A percentile compares a stretch with the other conserved stretches of the same genome.
Evolutionary conservation across 2,113 vertebrate genomes (phyloP).

Genomic region (Naja naja): DNA sequence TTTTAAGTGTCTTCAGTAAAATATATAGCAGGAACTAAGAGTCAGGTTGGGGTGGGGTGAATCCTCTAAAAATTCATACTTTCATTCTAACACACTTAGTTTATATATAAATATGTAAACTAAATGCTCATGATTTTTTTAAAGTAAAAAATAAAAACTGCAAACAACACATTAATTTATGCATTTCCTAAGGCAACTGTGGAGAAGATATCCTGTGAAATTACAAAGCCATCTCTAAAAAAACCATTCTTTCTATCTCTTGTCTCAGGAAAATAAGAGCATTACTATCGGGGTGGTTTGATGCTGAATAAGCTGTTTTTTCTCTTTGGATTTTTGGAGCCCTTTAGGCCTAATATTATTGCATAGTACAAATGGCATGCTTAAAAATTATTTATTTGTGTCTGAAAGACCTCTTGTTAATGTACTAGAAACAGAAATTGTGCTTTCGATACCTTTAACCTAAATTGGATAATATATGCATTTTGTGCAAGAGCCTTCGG

Average conservation of each 20-base stretch:
- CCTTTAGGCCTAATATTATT: background rate
- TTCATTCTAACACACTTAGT: slow-evolving; percentile 36
- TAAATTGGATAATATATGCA: background rate
- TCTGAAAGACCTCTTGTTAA: background rate
- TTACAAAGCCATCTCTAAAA: slow-evolving; percentile 34
- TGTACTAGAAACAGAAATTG: background rate
- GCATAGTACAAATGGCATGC: slow-evolving; percentile 3
- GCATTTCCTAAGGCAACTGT: slow-evolving; percentile 49
- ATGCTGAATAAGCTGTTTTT: slow-evolving; percentile 20
- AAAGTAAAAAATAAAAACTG: slow-evolving; percentile 20
- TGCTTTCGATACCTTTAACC: background rate
- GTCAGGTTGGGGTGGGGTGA: background rate
- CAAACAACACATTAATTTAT: slow-evolving; percentile 57
- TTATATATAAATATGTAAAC: slow-evolving; percentile 36
- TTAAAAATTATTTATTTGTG: background rate
- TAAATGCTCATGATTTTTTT: slow-evolving; percentile 42
- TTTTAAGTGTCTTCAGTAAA: background rate
- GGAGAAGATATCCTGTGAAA: slow-evolving; percentile 35
- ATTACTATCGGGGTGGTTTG: background rate
- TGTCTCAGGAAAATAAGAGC: slow-evolving; percentile 30
- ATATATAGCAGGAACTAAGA: slow-evolving; percentile 5
- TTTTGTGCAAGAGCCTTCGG: slow-evolving; percentile 23
- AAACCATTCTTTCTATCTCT: slow-evolving; percentile 31
- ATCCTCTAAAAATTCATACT: background rate
- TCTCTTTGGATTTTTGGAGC: background rate